These are phyloP conservation scores for Sula dactylatra DNA, from an alignment of 2,113 vertebrate genomes.

Conservation along the genomic window DNA sequence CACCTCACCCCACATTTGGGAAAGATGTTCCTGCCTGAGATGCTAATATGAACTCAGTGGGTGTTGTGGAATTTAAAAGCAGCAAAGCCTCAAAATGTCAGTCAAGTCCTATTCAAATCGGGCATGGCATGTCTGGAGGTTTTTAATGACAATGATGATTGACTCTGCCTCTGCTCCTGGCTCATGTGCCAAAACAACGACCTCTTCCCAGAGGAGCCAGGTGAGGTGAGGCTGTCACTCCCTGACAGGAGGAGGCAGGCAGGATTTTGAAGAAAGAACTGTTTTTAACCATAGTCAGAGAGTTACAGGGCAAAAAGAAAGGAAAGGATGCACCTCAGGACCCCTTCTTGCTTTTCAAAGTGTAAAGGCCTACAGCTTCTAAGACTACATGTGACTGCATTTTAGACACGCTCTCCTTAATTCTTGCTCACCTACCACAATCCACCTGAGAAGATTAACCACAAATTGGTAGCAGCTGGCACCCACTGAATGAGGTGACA, in stretches of 20 bases:
- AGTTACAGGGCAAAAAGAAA: background rate
- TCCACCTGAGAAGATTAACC: background rate
- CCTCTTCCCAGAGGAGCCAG: background rate
- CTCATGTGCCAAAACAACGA: background rate
- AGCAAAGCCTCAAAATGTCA: background rate
- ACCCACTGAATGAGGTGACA: background rate
- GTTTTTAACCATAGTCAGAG: background rate
- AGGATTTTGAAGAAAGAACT: background rate
- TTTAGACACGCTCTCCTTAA: background rate
- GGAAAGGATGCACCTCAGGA: background rate
- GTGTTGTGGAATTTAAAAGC: background rate
- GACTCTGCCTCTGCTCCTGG: background rate
- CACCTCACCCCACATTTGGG: background rate
- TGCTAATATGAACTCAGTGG: background rate
- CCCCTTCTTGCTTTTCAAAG: background rate
- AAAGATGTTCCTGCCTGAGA: background rate
- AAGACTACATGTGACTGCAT: background rate
- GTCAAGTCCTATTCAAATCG: background rate
- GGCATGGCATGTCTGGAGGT: background rate
- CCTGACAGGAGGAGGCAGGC: background rate
- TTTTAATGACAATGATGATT: background rate
- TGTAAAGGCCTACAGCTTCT: background rate
- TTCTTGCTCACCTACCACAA: background rate
- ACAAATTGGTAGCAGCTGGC: background rate
- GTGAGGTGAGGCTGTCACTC: background rate